Conservation (phyloP, 1,140 invertebrate species). For the Apocrypta bakeri region DNA sequence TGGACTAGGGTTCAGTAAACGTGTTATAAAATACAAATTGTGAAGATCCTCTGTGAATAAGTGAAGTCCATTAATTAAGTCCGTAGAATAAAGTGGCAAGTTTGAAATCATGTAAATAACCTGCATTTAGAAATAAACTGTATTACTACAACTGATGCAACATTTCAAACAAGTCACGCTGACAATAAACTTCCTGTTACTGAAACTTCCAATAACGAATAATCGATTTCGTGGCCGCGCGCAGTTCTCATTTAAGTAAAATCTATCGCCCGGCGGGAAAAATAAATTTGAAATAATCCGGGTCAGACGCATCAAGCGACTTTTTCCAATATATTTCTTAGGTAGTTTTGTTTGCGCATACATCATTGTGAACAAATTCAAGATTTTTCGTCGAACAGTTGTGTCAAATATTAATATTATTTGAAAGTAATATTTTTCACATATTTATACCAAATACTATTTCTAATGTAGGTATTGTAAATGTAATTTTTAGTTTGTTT, state of each 20-base stretch:
- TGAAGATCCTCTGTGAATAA: too few relatives aligned
- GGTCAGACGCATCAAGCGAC: not conserved
- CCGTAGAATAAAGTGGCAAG: not conserved
- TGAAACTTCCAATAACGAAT: slow-evolving; percentile 18
- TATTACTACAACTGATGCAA: not conserved
- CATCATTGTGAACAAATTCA: not conserved
- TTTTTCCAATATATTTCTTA: not conserved
- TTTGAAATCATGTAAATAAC: not conserved
- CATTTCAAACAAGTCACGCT: slow-evolving; percentile 2
- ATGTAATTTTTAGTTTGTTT: too few relatives aligned
- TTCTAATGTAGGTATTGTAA: too few relatives aligned
- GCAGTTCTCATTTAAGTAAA: not conserved
- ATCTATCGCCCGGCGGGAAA: slow-evolving; percentile 13
- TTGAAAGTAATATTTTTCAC: too few relatives aligned
- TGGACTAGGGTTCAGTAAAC: too few relatives aligned
- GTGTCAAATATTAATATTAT: too few relatives aligned
- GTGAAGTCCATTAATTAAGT: too few relatives aligned
- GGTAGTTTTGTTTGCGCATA: not conserved
- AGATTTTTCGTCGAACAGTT: too few relatives aligned
- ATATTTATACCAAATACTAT: too few relatives aligned
- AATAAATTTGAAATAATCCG: slow-evolving; percentile 23
- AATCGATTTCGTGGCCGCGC: slow-evolving; percentile 1
- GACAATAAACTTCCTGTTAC: not conserved
- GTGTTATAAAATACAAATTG: too few relatives aligned
- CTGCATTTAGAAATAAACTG: not conserved